Percentiles rank a stretch among this genome's conserved stretches.
Conservation (phyloP, 2,888 invertebrate genomes). For the Papilio demoleus region DNA sequence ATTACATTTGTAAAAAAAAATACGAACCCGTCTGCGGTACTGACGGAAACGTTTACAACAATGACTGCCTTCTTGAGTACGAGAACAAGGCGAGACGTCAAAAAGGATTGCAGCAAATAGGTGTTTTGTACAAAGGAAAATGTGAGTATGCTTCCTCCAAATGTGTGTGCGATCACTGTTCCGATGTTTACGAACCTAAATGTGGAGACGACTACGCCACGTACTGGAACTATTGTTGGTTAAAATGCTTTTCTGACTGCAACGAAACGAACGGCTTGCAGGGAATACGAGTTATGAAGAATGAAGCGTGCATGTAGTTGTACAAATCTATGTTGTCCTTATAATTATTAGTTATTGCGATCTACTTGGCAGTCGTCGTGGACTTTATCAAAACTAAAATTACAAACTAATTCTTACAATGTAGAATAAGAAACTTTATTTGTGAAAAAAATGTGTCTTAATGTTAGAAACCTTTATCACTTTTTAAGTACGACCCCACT, state of each 20-base stretch:
- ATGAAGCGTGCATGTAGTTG: conserved; percentile 44
- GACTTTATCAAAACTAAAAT: too few relatives aligned
- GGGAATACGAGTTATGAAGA: conserved; percentile 22
- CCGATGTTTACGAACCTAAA: conserved; percentile 46
- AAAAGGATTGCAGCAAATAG: conserved; percentile 36
- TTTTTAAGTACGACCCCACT: too few relatives aligned
- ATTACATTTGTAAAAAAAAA: conserved; percentile 49
- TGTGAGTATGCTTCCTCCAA: conserved; percentile 42
- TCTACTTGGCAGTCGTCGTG: too few relatives aligned
- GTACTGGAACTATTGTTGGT: conserved; percentile 54
- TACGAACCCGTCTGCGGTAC: conserved; percentile 55
- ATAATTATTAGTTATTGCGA: too few relatives aligned
- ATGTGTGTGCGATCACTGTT: conserved; percentile 47
- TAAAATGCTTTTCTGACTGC: conserved; percentile 50
- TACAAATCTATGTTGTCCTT: neutral
- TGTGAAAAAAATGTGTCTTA: too few relatives aligned
- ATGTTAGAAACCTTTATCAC: too few relatives aligned
- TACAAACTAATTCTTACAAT: too few relatives aligned
- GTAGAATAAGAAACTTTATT: too few relatives aligned
- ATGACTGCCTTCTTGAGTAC: conserved; percentile 51
- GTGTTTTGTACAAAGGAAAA: conserved; percentile 43
- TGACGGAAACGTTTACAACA: conserved; percentile 52
- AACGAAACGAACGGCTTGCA: conserved; percentile 30
- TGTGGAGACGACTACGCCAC: conserved; percentile 53
- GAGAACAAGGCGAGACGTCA: conserved; percentile 46